phyloP scores from a whole-genome alignment of 2,797 vertebrate species.

The Hypotaenidia okinawae region DNA sequence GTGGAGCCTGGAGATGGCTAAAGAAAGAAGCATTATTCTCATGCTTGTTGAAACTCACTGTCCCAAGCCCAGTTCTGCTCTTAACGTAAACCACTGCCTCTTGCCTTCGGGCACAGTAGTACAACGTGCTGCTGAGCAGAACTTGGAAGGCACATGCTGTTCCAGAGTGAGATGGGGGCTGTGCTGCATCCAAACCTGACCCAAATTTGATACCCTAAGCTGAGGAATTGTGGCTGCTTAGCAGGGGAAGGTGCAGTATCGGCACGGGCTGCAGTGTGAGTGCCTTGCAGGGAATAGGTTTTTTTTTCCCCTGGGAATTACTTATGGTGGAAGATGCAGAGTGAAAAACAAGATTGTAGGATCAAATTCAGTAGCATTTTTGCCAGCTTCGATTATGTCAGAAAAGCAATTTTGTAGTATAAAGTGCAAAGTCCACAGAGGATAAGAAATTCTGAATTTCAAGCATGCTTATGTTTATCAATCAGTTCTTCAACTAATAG shows the following conservation, averaged over 20 bases:
- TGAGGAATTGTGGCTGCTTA: conserved; percentile 43
- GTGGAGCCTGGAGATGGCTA: conserved; percentile 2
- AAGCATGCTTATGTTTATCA: neutral
- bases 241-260: conserved; percentile 47
- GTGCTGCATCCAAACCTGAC: conserved; percentile 27
- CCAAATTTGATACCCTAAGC: conserved; percentile 22
- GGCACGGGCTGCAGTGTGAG: neutral
- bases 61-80: conserved; percentile 21
- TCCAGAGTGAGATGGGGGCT: conserved; percentile 21
- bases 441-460: neutral
- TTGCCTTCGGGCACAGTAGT: conserved; percentile 39
- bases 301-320: neutral
- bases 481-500: neutral
- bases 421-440: neutral
- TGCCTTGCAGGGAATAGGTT: neutral
- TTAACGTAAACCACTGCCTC: conserved; percentile 19
- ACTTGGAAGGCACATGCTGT: conserved; percentile 64
- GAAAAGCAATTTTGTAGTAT: neutral
- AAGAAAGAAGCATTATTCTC: conserved; percentile 18
- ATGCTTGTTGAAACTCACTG: neutral
- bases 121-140: conserved; percentile 24
- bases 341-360: neutral
- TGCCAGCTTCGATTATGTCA: neutral
- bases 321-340: neutral
- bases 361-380: neutral